Base-by-base conservation (phyloP, 2,797 vertebrate species). In the Peromyscus melanophrys region DNA sequence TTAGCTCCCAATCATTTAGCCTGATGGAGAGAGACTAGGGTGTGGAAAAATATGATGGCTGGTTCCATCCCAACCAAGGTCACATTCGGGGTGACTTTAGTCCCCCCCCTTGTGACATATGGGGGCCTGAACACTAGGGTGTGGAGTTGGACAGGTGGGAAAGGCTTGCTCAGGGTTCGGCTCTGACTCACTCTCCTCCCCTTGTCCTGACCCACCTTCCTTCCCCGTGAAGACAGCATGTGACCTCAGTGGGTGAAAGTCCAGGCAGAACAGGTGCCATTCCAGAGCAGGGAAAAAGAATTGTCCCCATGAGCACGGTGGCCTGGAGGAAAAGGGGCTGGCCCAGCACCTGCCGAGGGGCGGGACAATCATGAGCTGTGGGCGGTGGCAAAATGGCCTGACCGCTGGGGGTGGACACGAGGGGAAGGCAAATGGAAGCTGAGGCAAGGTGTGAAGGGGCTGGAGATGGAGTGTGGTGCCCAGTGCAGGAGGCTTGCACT, bases 1-100 rank as follows among this genome's bases (percentile, higher is more conserved):
- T 77, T 89, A 83, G 37, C 55, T 88, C 25, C 85, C 55, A 69
- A 6, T 89, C 34, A 78, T 96, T 78, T 82, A 71, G 49, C 29
- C 37, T 85, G 43, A 80, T 17, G 37, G 88, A 93, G 61, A 86
- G 78, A 95, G 81, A 76, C 34, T 40, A 43, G 29, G 29, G 27
- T 73, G 4, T 57, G 16, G 85, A 81, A 96, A 40, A 76, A 59
- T 89, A 76, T 3, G 4, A 43, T 49, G 37, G 7, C 61, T 80
- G 34, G 43, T 76, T 88, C 3, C 27, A 87, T 43, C 52, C 59
- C 40, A 77, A 84, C 63, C 31, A 23, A 25, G n/a, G 27, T 80
- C 73, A 11, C 40, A 43, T 16, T 89, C 4, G 25, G 73, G 40
- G 19, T 34, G 6, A 86, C 61, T 40, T 77, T 76, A 23, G 46